Conservation (phyloP, 2,797 vertebrate genomes). For the Capromys pilorides region DNA sequence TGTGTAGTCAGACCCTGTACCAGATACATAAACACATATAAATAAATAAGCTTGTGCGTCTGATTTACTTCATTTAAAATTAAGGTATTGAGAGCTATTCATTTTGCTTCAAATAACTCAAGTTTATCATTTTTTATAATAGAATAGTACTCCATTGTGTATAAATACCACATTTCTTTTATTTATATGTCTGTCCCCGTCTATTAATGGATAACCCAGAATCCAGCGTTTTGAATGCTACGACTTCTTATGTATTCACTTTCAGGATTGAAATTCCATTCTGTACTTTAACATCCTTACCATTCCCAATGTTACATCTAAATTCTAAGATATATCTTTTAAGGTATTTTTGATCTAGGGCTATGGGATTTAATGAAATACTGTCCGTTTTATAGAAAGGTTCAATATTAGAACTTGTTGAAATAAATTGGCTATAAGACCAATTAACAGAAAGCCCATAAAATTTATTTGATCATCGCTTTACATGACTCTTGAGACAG, state of each 20-base stretch:
- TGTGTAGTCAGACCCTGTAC: too few relatives aligned
- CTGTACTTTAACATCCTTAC: constrained; percentile 3
- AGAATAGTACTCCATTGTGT: neutral
- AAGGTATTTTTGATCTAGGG: neutral
- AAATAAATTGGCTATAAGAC: neutral
- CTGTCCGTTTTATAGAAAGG: neutral
- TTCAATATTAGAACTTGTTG: neutral
- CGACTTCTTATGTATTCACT: neutral
- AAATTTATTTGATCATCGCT: neutral
- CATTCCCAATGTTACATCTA: neutral
- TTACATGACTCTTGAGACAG: neutral
- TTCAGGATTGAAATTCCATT: constrained; percentile 27
- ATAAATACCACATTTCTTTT: neutral
- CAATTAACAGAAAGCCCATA: neutral
- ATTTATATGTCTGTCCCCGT: neutral
- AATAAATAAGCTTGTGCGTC: neutral
- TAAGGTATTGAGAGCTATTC: neutral
- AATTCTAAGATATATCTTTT: neutral
- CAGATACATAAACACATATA: too few relatives aligned
- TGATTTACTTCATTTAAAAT: neutral
- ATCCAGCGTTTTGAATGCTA: neutral
- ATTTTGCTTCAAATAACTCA: neutral
- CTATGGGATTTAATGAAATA: constrained; percentile 5
- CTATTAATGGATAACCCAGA: neutral
- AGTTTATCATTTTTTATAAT: neutral